These are phyloP conservation scores for Ceraclea dissimilis DNA, from an alignment of 2,888 invertebrate species.

Conservation along the genomic window DNA sequence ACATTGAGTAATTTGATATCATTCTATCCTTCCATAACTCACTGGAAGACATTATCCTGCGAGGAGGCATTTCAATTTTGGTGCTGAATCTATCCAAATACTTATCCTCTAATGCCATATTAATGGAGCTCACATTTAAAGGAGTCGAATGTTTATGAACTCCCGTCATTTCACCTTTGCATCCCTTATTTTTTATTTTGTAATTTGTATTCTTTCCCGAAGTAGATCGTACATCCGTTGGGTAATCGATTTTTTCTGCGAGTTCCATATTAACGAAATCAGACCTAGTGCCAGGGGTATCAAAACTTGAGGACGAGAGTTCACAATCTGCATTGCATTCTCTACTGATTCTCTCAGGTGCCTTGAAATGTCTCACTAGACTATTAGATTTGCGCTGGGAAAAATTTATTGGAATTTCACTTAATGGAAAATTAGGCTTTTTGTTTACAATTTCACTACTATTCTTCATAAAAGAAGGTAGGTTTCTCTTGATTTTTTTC, in stretches of 20 bases:
- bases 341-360: constrained; percentile 19
- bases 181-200: constrained; percentile 4
- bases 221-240: constrained; percentile 26
- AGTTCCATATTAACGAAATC: constrained; percentile 40
- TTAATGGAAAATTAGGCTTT: constrained; percentile 45
- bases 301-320: constrained; percentile 37
- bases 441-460: constrained; percentile 43
- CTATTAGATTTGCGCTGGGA: constrained; percentile 42
- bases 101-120: constrained; percentile 36
- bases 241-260: constrained; percentile 44
- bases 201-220: constrained; percentile 12
- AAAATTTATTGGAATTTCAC: constrained; percentile 45
- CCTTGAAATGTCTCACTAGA: constrained; percentile 29
- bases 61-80: constrained; percentile 31
- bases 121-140: constrained; percentile 16
- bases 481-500: constrained; percentile 46
- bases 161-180: constrained; percentile 16
- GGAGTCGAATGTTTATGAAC: constrained; percentile 11
- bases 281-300: constrained; percentile 37
- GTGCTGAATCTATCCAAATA: constrained; percentile 36
- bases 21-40: constrained; percentile 44
- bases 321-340: constrained; percentile 43
- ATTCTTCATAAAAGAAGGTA: constrained; percentile 46
- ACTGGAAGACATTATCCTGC: constrained; percentile 40
- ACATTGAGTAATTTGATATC: constrained; percentile 31